Evolutionary conservation across 2,113 vertebrate genomes (phyloP).

Genomic region (Esox niger): DNA sequence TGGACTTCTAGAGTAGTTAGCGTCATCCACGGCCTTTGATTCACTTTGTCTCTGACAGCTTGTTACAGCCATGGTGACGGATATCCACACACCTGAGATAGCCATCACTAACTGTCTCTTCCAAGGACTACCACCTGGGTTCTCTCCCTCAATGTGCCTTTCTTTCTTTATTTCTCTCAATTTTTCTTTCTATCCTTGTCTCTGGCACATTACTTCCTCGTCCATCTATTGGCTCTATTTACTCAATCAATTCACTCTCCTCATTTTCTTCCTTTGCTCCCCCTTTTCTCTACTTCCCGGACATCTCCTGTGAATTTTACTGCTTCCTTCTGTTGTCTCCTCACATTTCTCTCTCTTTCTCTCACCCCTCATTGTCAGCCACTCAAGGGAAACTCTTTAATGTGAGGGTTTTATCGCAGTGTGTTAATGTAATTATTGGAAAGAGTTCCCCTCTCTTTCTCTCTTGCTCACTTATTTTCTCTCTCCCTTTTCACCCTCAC

Average conservation of each 20-base stretch:
- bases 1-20: constrained; percentile 52
- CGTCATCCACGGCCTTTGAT: constrained; percentile 61
- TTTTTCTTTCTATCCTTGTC: constrained; percentile 9
- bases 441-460: constrained; percentile 12
- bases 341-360: not conserved
- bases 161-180: constrained; percentile 30
- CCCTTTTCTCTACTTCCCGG: not conserved
- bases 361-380: not conserved
- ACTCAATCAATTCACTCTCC: no score
- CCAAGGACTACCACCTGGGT: constrained; percentile 18
- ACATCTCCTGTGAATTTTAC: not conserved
- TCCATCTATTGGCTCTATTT: not conserved
- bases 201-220: not conserved
- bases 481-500: constrained; percentile 1
- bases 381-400: no score
- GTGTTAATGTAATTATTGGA: no score
- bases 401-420: no score
- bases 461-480: constrained; percentile 12
- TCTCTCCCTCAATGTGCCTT: constrained; percentile 28
- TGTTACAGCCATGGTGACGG: constrained; percentile 70
- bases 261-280: not conserved
- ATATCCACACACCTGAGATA: constrained; percentile 51
- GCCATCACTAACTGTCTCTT: constrained; percentile 55
- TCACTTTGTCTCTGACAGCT: constrained; percentile 64
- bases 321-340: not conserved